A percentile compares a stretch with the other conserved stretches of the same genome.
Conservation (phyloP, 2,888 invertebrate genomes). For the Plagodis dolabraria region DNA sequence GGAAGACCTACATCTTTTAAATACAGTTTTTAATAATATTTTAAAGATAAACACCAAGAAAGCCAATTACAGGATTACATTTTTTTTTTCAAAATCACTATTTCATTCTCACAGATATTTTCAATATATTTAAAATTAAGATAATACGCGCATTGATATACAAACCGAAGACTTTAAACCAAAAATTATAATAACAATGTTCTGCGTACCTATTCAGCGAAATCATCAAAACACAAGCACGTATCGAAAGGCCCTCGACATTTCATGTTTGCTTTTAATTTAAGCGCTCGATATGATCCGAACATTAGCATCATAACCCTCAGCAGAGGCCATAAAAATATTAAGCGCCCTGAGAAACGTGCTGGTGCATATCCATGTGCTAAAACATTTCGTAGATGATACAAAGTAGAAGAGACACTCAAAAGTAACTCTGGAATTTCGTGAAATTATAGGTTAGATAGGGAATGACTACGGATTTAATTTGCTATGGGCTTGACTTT, state of each 20-base stretch:
- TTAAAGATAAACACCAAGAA: no score
- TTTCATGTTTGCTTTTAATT: slow-evolving; percentile 58
- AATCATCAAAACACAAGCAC: slow-evolving; percentile 13
- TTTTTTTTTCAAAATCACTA: no score
- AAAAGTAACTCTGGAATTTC: no score
- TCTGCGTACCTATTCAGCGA: slow-evolving; percentile 3
- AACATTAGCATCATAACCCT: slow-evolving; percentile 36
- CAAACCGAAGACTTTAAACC: background rate
- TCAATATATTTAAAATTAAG: no score
- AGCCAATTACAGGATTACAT: no score
- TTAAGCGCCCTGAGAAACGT: slow-evolving; percentile 54
- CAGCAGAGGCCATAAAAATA: slow-evolving; percentile 53
- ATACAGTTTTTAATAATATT: no score
- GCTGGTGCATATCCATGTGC: slow-evolving; percentile 59
- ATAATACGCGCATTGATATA: no score
- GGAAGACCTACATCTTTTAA: no score
- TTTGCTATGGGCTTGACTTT: no score
- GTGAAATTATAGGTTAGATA: no score
- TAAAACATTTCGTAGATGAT: slow-evolving; percentile 37
- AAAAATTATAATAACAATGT: background rate
- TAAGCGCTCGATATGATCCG: slow-evolving; percentile 36
- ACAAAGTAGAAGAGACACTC: slow-evolving; percentile 26
- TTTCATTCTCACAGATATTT: no score
- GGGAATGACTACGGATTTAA: no score
- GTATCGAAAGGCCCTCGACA: slow-evolving; percentile 18